Evolutionary conservation across 2,797 vertebrate genomes (phyloP).

Genomic region (Darevskia mixta): DNA sequence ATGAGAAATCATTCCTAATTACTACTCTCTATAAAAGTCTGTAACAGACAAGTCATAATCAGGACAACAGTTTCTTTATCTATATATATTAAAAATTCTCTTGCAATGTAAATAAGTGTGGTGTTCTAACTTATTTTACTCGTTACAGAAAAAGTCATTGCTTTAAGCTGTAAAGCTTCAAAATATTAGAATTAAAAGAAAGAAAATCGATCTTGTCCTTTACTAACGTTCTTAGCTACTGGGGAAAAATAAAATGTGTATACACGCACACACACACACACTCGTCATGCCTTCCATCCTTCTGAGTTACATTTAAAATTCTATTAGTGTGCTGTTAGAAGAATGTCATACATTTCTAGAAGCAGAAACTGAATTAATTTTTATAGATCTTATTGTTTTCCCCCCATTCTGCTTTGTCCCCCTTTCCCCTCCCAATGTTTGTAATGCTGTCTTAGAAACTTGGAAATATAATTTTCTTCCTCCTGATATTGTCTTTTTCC

Average conservation of each 20-base stretch:
- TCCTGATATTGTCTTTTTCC: slow-evolving; percentile 68
- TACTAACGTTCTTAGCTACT: slow-evolving; percentile 61
- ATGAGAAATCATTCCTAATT: slow-evolving; percentile 17
- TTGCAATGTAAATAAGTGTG: neutral
- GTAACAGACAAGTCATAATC: slow-evolving; percentile 39
- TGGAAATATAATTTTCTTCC: slow-evolving; percentile 71
- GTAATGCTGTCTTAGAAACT: slow-evolving; percentile 60
- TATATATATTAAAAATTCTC: neutral
- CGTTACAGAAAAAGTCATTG: slow-evolving; percentile 52
- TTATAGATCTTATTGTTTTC: slow-evolving; percentile 79
- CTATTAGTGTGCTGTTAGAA: slow-evolving; percentile 67
- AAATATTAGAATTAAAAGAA: slow-evolving; percentile 54
- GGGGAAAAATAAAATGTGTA: neutral
- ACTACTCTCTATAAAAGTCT: slow-evolving; percentile 6
- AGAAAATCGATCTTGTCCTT: slow-evolving; percentile 56
- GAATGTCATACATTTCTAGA: slow-evolving; percentile 68
- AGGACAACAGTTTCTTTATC: slow-evolving; percentile 27
- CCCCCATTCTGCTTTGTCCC: slow-evolving; percentile 51
- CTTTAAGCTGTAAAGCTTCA: slow-evolving; percentile 62
- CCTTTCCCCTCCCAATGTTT: slow-evolving; percentile 59
- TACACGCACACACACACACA: neutral
- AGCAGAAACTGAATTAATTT: slow-evolving; percentile 73
- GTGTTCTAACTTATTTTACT: slow-evolving; percentile 20
- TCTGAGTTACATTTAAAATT: slow-evolving; percentile 74
- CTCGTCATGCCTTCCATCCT: slow-evolving; percentile 45